Conservation (phyloP, 2,797 vertebrate genomes). For the Onychomys arenicola region DNA sequence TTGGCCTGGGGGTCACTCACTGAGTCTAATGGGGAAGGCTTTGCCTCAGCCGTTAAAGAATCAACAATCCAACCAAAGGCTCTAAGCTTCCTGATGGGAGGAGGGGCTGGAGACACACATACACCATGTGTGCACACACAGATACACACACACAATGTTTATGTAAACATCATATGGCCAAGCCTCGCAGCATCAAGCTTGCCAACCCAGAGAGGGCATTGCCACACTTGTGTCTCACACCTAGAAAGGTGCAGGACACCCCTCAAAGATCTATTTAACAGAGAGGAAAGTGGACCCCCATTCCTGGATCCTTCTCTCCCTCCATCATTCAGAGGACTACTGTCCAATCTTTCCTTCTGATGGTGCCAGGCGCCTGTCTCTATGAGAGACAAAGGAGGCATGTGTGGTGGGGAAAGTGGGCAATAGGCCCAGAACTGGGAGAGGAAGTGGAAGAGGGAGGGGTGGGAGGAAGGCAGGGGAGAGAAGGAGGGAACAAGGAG, state of each 20-base stretch:
- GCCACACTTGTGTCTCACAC: not conserved
- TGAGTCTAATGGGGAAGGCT: not conserved
- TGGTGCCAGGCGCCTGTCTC: slow-evolving; percentile 35
- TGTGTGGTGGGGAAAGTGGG: not conserved
- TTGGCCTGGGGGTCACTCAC: not conserved
- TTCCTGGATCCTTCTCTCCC: not conserved
- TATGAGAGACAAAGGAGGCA: slow-evolving; percentile 49
- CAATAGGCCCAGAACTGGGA: slow-evolving; percentile 17
- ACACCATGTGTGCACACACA: not conserved
- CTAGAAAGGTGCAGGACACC: not conserved
- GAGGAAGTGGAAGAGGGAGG: not conserved
- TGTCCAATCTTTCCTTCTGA: not conserved
- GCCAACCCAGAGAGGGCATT: not conserved
- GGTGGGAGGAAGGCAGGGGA: not conserved
- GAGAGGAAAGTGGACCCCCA: not conserved
- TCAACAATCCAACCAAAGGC: not conserved
- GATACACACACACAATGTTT: not conserved
- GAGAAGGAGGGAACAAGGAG: not conserved
- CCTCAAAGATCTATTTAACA: not conserved
- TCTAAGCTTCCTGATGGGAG: not conserved
- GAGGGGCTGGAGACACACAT: not conserved
- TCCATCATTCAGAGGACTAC: not conserved
- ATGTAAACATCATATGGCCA: not conserved
- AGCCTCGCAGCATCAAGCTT: not conserved
- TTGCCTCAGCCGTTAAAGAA: not conserved